A percentile compares a stretch with the other conserved stretches of the same genome.
These are phyloP conservation scores for Hydrotaea diabolus DNA, from an alignment of 2,888 invertebrate species.

Conservation along the genomic window DNA sequence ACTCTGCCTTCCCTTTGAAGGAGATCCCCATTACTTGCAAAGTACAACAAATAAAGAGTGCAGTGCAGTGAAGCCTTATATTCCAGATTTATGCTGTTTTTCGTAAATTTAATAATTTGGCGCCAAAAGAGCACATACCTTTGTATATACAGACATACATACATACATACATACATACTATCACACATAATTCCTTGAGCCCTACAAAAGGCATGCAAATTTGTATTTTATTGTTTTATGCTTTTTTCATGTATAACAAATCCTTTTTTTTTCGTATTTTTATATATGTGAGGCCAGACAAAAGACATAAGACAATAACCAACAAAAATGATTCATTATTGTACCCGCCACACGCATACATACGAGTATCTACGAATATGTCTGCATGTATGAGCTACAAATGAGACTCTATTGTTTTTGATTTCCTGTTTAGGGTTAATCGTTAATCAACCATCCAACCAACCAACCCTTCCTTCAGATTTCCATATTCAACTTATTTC, in stretches of 20 bases:
- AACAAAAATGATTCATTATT: constrained; percentile 6
- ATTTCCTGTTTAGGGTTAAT: constrained; percentile 61
- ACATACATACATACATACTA: background rate
- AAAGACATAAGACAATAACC: constrained; percentile 11
- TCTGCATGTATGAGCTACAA: background rate
- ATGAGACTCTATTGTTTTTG: constrained; percentile 47
- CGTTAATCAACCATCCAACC: constrained; percentile 1
- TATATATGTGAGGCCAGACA: background rate
- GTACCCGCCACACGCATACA: background rate
- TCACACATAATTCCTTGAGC: background rate
- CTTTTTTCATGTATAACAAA: background rate
- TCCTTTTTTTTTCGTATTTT: background rate
- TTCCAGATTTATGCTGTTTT: background rate
- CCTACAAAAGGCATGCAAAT: constrained; percentile 46
- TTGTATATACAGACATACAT: background rate
- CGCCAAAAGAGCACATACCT: constrained; percentile 44
- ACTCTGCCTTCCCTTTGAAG: too few relatives aligned
- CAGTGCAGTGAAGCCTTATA: too few relatives aligned
- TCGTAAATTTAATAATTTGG: constrained; percentile 28
- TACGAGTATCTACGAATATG: background rate
- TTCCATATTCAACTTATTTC: background rate
- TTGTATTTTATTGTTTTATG: constrained; percentile 18
- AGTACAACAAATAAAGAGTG: too few relatives aligned
- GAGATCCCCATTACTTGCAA: too few relatives aligned
- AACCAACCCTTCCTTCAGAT: constrained; percentile 49